Conservation (phyloP, 2,797 vertebrate species). For the Botia kubotai region DNA sequence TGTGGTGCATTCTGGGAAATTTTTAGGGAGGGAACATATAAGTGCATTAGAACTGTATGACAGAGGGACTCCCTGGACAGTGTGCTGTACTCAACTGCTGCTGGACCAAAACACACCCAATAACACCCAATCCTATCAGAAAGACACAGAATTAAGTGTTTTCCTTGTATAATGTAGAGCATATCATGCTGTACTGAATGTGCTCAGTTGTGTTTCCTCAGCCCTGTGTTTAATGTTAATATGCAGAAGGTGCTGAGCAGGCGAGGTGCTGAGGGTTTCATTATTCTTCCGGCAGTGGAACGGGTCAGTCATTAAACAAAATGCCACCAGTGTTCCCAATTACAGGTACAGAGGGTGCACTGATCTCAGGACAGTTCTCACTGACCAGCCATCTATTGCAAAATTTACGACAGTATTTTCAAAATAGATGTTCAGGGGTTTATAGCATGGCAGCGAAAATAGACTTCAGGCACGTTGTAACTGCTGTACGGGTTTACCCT, state of each 20-base stretch:
- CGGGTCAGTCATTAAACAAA: constrained; percentile 21
- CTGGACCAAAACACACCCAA: too few species aligned
- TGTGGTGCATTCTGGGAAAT: too few species aligned
- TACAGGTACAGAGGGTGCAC: not conserved
- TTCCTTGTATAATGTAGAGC: too few species aligned
- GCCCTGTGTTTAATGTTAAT: not conserved
- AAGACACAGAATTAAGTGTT: not conserved
- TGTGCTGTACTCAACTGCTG: too few species aligned
- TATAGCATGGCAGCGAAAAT: not conserved
- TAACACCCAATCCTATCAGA: not conserved
- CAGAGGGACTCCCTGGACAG: too few species aligned
- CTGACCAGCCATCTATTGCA: not conserved
- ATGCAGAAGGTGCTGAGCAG: not conserved
- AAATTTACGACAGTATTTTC: constrained; percentile 4
- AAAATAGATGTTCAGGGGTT: not conserved
- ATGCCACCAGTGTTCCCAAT: constrained; percentile 7
- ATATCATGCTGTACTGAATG: too few species aligned
- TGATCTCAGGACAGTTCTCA: not conserved
- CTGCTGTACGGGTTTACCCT: not conserved
- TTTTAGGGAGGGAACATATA: too few species aligned
- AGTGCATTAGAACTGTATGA: too few species aligned
- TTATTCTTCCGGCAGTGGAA: not conserved
- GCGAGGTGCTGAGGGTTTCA: not conserved
- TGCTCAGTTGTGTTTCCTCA: not conserved
- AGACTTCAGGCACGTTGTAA: not conserved